Evolutionary conservation across 1,140 invertebrate genomes (phyloP).

Genomic region (Ptiloglossa arizonensis): DNA sequence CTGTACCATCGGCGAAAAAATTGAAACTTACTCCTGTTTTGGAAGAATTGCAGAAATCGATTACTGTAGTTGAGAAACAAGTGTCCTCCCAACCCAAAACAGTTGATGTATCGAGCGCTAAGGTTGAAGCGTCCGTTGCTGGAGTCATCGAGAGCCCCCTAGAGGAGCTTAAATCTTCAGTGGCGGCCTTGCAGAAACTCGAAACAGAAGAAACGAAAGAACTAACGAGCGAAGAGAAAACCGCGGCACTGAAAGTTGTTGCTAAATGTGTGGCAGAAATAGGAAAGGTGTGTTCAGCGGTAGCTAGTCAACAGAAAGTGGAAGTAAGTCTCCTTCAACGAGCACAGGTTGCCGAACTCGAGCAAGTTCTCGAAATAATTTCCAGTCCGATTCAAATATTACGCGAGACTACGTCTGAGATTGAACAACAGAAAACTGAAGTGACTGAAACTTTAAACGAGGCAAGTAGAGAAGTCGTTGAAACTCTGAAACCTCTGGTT

Average conservation of each 20-base stretch:
- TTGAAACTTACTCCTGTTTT: constrained; percentile 22
- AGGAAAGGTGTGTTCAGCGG: constrained; percentile 1
- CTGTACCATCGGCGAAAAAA: not conserved
- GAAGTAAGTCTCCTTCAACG: not conserved
- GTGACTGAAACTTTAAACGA: not conserved
- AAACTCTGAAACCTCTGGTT: not conserved
- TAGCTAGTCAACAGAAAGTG: not conserved
- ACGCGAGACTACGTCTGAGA: not conserved
- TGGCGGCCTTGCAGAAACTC: not conserved
- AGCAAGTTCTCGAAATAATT: constrained; percentile 13
- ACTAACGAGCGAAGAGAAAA: not conserved
- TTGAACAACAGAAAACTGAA: constrained; percentile 25
- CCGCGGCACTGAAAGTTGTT: not conserved
- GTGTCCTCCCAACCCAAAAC: not conserved
- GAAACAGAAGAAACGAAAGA: not conserved
- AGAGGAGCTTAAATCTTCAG: not conserved
- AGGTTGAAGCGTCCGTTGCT: not conserved
- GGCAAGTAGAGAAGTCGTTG: not conserved
- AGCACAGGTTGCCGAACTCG: not conserved
- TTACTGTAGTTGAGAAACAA: constrained; percentile 10
- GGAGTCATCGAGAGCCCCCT: constrained; percentile 4
- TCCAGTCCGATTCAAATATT: constrained; percentile 9
- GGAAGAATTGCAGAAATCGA: constrained; percentile 24
- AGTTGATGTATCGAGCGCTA: not conserved
- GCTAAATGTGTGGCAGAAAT: constrained; percentile 31